Evolutionary conservation across 2,888 invertebrate species (phyloP), one percentile per base, ranked within the genome.

Genomic region (Sarcophaga carnaria): DNA sequence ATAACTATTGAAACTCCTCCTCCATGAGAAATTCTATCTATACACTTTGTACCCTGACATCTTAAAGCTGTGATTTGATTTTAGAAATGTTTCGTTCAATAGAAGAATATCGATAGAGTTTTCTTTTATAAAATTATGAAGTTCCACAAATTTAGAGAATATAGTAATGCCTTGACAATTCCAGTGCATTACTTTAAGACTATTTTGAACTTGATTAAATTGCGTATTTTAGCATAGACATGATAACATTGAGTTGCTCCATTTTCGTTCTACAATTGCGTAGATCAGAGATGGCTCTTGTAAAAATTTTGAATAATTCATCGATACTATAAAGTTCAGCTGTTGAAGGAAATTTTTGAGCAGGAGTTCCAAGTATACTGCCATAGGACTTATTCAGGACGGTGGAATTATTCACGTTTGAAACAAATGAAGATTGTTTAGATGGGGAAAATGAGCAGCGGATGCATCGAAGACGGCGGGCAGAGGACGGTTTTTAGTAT

Each of bases 211-310:
- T 63, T 22, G 37, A 25, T 75, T 64, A 64, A 14, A 64, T 49
- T 8, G 49, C 64, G 64, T 75, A 75, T 75, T 75, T 75, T 3
- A 75, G 64, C n/a, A 75, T 25, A 10, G 64, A 49, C 75, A 75
- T 75, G n/a, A 64, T 47, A 47, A 75, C 75, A 75, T 75, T 47
- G 25, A 75, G 47, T 47, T 64, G 47, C 3, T 75, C 75, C 4
- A 47, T 20, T 75, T 64, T 75, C 17, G 72, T 37, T n/a, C 4
- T 60, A n/a, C 37, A 72, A 17, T 72, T 74, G 12, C 63, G 74
- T 4, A 74, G 27, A 37, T 63, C 72, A 8, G 27, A 12, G 10
- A 63, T 27, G n/a, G 63, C 62, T 74, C 22, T 62, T 10, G 37
- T 37, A 37, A 74, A 74, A 27, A 62, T 74, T 12, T 54, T 60